These are phyloP conservation scores for Holacanthus passer DNA, from an alignment of 2,113 vertebrate species.

Conservation along the genomic window DNA sequence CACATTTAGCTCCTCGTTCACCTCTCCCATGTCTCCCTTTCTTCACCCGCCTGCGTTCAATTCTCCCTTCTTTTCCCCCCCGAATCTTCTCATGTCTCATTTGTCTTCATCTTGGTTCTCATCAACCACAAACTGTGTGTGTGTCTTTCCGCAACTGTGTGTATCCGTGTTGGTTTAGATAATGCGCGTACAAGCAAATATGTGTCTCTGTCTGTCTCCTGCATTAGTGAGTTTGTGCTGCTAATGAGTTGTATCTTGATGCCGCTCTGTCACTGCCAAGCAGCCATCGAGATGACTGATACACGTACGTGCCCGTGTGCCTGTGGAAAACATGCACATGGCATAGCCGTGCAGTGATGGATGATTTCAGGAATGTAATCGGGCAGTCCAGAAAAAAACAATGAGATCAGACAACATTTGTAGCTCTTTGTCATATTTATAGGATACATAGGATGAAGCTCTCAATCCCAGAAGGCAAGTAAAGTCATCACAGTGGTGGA, in stretches of 20 bases:
- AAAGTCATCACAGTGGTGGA: background rate
- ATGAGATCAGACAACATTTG: background rate
- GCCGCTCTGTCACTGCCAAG: conserved; percentile 44
- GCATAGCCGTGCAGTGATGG: conserved; percentile 9
- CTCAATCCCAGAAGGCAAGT: background rate
- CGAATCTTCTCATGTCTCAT: conserved; percentile 14
- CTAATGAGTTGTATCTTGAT: conserved; percentile 56
- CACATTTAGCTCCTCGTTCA: conserved; percentile 9
- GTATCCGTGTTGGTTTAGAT: background rate
- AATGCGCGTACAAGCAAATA: background rate
- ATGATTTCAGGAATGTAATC: conserved; percentile 5
- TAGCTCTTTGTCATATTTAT: background rate
- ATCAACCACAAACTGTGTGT: conserved; percentile 25
- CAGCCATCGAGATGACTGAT: conserved; percentile 46
- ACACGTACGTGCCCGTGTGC: conserved; percentile 6
- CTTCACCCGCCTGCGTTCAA: background rate
- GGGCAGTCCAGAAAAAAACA: conserved; percentile 14
- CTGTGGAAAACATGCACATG: background rate
- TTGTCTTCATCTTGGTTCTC: conserved; percentile 45
- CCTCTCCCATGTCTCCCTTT: background rate
- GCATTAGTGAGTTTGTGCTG: conserved; percentile 21
- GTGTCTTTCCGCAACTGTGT: background rate
- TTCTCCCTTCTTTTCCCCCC: conserved; percentile 15
- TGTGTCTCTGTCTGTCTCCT: conserved; percentile 11
- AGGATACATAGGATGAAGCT: background rate